Evolutionary conservation across 2,797 vertebrate genomes (phyloP), one percentile per base, ranked within the genome.

Genomic region (Percopsis omiscomaycus): DNA sequence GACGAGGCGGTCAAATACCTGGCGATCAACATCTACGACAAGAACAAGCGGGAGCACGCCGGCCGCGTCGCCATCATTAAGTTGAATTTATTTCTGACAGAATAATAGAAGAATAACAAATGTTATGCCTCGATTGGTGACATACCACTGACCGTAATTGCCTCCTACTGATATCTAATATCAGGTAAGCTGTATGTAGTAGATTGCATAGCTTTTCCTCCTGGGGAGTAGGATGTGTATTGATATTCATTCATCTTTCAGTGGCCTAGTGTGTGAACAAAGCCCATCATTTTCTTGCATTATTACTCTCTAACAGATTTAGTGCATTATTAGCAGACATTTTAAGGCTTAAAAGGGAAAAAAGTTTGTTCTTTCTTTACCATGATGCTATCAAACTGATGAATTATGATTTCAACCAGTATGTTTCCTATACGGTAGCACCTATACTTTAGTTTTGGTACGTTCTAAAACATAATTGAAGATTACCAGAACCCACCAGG

Each of bases 1-100:
- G 91, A 93, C 0, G 97, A 99, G 81, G 97, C 93, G 0, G 84
- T 99, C 56, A 99, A 99, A 80, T 98, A 94, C 77, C 86, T 94
- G 0, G 89, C 93, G 0, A 92, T 94, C 62, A 96, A 98, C 2
- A 94, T 98, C 76, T 99, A 98, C 8, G 89, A 94, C 77, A 97
- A 95, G 84, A 91, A 95, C 15, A 95, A 97, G 54, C 94, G 97
- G 0, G 93, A 93, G 0, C 89, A 98, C 0, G 95, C 96, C 0
- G 94, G 94, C 44, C 94, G 92, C 0, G 63, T 67, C 68, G 78
- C 73, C 79, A 83, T 82, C 88, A 88, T 83, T 85, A 84, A 75
- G 73, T 68, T 66, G 85, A 85, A 85, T 86, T 80, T 72, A 72
- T 49, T 72, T 87, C 66, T 88, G 84, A 87, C 84, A 87, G 85